Evolutionary conservation across 2,888 invertebrate species (phyloP).

Genomic region (Trissolcus brochymenae): DNA sequence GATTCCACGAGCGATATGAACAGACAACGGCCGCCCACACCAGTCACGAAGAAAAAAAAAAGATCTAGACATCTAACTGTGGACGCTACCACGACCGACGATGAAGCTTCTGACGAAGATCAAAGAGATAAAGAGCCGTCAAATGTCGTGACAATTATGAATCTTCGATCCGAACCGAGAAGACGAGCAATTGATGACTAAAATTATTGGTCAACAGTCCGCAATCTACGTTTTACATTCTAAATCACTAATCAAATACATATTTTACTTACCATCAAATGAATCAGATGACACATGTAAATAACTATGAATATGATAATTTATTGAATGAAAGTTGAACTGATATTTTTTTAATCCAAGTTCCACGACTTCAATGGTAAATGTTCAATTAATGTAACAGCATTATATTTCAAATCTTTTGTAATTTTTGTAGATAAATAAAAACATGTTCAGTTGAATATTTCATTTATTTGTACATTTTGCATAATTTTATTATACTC

Average conservation of each 20-base stretch:
- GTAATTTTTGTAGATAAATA: constrained; percentile 27
- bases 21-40: constrained; percentile 65
- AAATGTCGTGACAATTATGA: constrained; percentile 59
- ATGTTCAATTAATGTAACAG: too few species aligned
- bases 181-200: constrained; percentile 56
- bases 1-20: constrained; percentile 49
- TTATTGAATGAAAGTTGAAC: background rate
- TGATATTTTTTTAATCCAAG: too few species aligned
- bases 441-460: constrained; percentile 11
- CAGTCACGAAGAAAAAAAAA: constrained; percentile 73
- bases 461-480: constrained; percentile 13
- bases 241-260: background rate
- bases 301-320: background rate
- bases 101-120: constrained; percentile 75
- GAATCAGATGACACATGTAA: background rate
- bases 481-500: background rate
- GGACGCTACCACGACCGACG: constrained; percentile 73
- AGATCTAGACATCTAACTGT: constrained; percentile 71
- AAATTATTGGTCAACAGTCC: constrained; percentile 7
- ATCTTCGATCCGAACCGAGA: constrained; percentile 67
- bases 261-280: background rate
- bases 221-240: background rate
- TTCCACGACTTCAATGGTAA: too few species aligned
- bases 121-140: constrained; percentile 25
- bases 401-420: background rate